Evolutionary conservation across 2,888 invertebrate species (phyloP), one percentile per base, ranked within the genome.

Genomic region (Drosophila mimica): DNA sequence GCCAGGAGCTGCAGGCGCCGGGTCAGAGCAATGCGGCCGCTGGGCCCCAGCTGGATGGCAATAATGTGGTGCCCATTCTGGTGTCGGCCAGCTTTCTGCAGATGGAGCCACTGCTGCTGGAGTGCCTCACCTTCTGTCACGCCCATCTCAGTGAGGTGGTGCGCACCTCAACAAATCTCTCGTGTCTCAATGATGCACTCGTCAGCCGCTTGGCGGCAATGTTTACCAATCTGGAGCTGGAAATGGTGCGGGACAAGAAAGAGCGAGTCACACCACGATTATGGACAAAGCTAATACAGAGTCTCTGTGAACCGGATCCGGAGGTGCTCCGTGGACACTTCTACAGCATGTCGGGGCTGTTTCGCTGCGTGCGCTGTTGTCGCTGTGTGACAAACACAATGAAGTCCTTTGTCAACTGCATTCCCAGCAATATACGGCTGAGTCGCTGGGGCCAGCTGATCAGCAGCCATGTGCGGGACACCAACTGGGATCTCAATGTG

Each of bases 61-160:
- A 95, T 88, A 98, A 97, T 92, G 98, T 98, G 2, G 95, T 99
- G 62, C 98, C 98, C 0, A 97, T 99, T 61, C 94, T 99, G 71
- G 98, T 99, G 0, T 99, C 98, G 0, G 98, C 99, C 0, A 97
- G 98, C 38, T 99, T 99, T 92, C 94, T 99, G 33, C 96, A 95
- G 93, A 99, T 99, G 98, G 97, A 98, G 87, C 96, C 97, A 3
- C 94, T 99, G 59, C 94, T 98, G 4, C 95, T 97, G 81, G 97
- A 97, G 92, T 98, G 98, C 80, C 94, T 99, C 61, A 94, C 96
- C 51, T 98, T 95, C 93, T 98, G 98, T 87, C 97, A 98, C 91
- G 95, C 95, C 33, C 96, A 98, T 91, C 96, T 98, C n/a, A 97
- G 96, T 83, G 97, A 98, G 70, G 96, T 99, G 60, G 95, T 99